A percentile compares a stretch with the other conserved stretches of the same genome.
Conservation (phyloP, 2,113 vertebrate genomes). For the Malaclemys terrapin region DNA sequence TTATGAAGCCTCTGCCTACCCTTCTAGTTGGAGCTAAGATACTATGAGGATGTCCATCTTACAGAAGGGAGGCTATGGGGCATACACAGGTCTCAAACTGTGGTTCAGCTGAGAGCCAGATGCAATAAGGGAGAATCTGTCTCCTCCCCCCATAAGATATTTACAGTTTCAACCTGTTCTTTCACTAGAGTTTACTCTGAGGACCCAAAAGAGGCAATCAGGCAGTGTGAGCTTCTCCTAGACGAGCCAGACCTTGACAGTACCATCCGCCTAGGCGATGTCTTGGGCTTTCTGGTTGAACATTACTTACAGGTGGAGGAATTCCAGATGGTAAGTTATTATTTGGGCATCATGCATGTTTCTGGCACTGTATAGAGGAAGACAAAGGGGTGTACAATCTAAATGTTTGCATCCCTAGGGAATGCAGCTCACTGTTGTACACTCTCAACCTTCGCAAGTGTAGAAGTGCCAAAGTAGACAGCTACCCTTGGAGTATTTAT, state of each 20-base stretch:
- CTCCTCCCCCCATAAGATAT: not conserved
- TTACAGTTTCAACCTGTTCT: not conserved
- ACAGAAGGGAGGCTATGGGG: not conserved
- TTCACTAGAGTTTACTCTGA: conserved; percentile 84
- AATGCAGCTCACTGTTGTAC: not conserved
- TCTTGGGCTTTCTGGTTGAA: conserved; percentile 89
- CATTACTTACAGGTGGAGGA: conserved; percentile 84
- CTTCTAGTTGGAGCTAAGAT: not conserved
- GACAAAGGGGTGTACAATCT: not conserved
- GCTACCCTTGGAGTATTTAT: not conserved
- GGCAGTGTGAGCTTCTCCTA: conserved; percentile 89
- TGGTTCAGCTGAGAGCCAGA: not conserved
- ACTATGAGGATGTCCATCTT: not conserved
- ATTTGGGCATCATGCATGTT: not conserved
- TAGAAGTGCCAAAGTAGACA: accelerated
- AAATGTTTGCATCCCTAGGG: not conserved
- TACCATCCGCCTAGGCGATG: conserved; percentile 85
- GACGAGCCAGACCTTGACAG: conserved; percentile 87
- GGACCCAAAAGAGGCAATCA: conserved; percentile 85
- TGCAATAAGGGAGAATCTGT: not conserved
- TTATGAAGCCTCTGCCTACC: not conserved
- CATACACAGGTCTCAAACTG: not conserved
- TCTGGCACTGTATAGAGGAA: no score
- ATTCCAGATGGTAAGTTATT: conserved; percentile 81
- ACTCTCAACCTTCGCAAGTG: accelerated